Evolutionary conservation across 2,797 vertebrate species (phyloP).

Genomic region (Falco rusticolus): DNA sequence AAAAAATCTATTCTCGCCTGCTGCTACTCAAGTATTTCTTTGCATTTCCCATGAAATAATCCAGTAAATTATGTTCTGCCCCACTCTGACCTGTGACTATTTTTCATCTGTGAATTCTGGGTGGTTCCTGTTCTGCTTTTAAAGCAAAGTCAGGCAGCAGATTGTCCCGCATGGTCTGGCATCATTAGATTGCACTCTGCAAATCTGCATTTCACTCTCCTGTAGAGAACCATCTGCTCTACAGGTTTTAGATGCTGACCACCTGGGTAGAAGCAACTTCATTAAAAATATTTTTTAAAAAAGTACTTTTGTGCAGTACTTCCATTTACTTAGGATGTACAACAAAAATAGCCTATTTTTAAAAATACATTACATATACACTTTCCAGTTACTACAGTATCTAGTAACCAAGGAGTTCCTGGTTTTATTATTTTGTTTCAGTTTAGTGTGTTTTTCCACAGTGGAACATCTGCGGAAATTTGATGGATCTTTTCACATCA

Average conservation of each 20-base stretch:
- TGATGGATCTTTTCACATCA: not conserved
- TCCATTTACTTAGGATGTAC: not conserved
- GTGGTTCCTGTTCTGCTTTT: conserved; percentile 4
- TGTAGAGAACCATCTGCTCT: conserved; percentile 13
- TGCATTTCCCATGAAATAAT: not conserved
- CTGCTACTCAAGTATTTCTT: not conserved
- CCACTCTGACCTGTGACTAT: not conserved
- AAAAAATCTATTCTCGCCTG: not conserved
- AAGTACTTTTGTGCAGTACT: not conserved
- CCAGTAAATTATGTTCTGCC: not conserved
- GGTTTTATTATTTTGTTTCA: not conserved
- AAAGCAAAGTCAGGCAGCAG: not conserved
- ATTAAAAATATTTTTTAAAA: not conserved
- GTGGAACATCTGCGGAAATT: not conserved
- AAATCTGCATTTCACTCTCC: conserved; percentile 25
- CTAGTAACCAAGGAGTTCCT: not conserved
- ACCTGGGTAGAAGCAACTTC: conserved; percentile 34
- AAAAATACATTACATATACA: not conserved
- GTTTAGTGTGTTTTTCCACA: not conserved
- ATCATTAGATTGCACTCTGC: not conserved
- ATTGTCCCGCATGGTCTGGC: not conserved
- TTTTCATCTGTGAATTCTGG: not conserved
- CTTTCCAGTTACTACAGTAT: not conserved
- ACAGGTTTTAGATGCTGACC: conserved; percentile 26
- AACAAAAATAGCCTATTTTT: not conserved